phyloP scores from a whole-genome alignment of 2,797 vertebrate genomes.

The Staurois parvus region DNA sequence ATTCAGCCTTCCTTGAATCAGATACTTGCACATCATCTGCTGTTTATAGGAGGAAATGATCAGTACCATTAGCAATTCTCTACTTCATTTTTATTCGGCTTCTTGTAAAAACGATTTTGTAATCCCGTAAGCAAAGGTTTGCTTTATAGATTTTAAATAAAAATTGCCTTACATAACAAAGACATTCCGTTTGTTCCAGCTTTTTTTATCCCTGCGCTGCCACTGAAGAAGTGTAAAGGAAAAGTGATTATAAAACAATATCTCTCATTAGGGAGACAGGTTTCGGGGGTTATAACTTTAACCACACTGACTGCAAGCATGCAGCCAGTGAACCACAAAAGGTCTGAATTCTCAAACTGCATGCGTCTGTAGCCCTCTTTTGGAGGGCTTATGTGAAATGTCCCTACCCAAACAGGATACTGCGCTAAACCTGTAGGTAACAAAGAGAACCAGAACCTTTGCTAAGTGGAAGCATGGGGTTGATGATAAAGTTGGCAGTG shows the following conservation, averaged over 20 bases:
- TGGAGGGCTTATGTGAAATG: too few species aligned
- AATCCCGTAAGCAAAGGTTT: background rate
- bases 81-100: background rate
- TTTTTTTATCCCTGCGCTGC: background rate
- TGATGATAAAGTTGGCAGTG: too few species aligned
- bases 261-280: too few species aligned
- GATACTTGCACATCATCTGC: slow-evolving; percentile 33
- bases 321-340: too few species aligned
- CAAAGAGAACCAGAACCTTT: too few species aligned
- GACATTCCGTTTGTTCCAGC: background rate
- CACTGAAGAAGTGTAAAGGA: background rate
- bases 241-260: background rate
- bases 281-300: too few species aligned
- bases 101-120: background rate
- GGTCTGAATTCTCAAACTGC: too few species aligned
- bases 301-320: too few species aligned
- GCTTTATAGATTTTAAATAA: background rate
- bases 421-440: too few species aligned
- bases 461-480: too few species aligned
- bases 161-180: background rate
- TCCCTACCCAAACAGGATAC: too few species aligned
- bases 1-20: slow-evolving; percentile 37
- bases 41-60: slow-evolving; percentile 1
- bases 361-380: too few species aligned
- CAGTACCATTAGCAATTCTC: background rate